Conservation (phyloP, 2,113 vertebrate genomes). For the Notarius quadriscutis region DNA sequence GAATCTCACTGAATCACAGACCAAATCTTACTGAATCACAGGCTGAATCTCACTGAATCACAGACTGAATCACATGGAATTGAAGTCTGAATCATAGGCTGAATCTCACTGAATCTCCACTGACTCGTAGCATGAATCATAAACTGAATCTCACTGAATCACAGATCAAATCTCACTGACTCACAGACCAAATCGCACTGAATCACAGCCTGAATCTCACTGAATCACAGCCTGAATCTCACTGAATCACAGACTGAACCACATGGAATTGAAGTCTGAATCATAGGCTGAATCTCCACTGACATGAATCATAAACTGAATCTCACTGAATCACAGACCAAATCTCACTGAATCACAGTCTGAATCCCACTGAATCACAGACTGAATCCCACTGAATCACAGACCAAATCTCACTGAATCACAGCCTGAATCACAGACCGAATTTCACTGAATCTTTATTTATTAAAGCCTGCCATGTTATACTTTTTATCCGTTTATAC, state of each 20-base stretch:
- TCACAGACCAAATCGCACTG: neutral
- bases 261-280: neutral
- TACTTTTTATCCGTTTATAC: neutral
- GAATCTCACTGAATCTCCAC: neutral
- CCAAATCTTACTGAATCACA: no score
- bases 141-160: neutral
- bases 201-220: neutral
- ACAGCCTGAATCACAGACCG: neutral
- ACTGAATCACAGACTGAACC: neutral
- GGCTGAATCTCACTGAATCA: no score
- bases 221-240: neutral
- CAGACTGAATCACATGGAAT: neutral
- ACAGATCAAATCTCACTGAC: no score
- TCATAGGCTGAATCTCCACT: neutral
- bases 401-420: no score
- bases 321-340: neutral
- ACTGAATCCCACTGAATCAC: neutral
- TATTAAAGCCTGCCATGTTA: neutral
- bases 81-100: neutral
- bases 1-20: no score
- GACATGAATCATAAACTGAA: neutral
- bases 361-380: neutral
- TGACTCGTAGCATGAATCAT: neutral
- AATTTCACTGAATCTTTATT: neutral
- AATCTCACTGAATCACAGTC: neutral